phyloP scores from a whole-genome alignment of 2,113 vertebrate species.

The Pseudopodoces humilis region DNA sequence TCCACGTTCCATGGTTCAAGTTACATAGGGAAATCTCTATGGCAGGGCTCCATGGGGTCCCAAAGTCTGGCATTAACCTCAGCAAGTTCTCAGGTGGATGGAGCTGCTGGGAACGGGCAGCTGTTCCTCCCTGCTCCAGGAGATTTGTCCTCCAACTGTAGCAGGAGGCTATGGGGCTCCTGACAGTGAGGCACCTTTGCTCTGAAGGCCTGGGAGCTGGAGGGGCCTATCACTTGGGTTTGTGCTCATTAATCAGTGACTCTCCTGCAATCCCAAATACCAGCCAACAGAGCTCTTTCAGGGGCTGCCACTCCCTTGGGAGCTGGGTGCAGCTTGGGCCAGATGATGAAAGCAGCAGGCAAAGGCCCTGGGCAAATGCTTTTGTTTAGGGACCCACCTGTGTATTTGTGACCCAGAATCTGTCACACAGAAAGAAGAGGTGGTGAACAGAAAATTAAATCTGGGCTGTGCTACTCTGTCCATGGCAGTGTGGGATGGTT shows the following conservation, averaged over 20 bases:
- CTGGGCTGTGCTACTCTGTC: neutral
- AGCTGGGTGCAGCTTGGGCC: neutral
- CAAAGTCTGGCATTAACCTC: neutral
- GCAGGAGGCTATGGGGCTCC: neutral
- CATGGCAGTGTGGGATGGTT: neutral
- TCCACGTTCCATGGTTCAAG: neutral
- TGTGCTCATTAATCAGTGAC: neutral
- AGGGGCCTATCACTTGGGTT: neutral
- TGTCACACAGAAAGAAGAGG: neutral
- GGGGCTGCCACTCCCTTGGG: neutral
- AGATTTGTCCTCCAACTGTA: neutral
- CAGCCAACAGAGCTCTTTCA: neutral
- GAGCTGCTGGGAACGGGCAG: neutral
- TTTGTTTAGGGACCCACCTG: neutral
- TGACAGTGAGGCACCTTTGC: neutral
- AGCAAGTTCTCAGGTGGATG: neutral
- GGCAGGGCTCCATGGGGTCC: neutral
- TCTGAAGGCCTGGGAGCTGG: neutral
- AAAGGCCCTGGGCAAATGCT: neutral
- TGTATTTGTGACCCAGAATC: neutral
- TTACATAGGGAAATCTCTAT: rapidly evolving
- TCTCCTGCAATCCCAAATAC: neutral
- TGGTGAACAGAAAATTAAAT: neutral
- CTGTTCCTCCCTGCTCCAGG: neutral
- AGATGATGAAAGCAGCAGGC: neutral